Evolutionary conservation across 2,888 invertebrate species (phyloP), one percentile per base, ranked within the genome.

Genomic region (Sylvicola fuscatus): DNA sequence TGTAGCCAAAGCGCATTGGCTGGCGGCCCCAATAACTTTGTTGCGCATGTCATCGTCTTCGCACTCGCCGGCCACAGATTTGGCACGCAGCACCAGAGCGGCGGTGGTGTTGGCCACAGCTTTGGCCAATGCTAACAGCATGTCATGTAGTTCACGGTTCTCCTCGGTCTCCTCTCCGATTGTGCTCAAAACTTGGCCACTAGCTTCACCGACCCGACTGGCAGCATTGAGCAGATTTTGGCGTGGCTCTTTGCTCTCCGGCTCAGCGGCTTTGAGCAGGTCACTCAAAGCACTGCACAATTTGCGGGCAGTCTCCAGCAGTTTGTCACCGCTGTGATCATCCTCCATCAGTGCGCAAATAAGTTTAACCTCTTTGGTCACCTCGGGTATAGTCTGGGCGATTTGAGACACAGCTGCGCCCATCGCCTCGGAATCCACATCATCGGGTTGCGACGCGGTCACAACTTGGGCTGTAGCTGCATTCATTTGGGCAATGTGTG

Each of bases 101-200:
- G 98, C 97, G 0, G 98, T 95, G 2, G 93, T 89, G 54, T 95
- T 98, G 30, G 98, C 98, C 21, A 98, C 97, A 0, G 86, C 87
- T 60, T 97, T 97, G 5, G 97, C 97, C 44, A 95, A 64, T 0
- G 86, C 82, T 15, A 98, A 65, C 0, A 98, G 69, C 61, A 89
- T 81, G 46, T 98, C 97, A 61, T 77, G 78, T 1, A 83, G 66
- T 47, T 86, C 86, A 45, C 79, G 74, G 54, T 76, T 80, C 42
- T 79, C 73, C 11, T 75, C 73, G n/a, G 81, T 81, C 40, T 89
- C 89, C 49, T 90, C 89, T 12, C 86, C 87, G 53, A 93, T 92
- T 36, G 86, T 87, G 48, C 83, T 75, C 36, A 98, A 70, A 0
- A 97, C 87, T 48, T 83, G 80, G 33, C 90, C 86, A 39, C 92